Conservation (phyloP, 2,797 vertebrate species). For the Megaceryle alcyon region DNA sequence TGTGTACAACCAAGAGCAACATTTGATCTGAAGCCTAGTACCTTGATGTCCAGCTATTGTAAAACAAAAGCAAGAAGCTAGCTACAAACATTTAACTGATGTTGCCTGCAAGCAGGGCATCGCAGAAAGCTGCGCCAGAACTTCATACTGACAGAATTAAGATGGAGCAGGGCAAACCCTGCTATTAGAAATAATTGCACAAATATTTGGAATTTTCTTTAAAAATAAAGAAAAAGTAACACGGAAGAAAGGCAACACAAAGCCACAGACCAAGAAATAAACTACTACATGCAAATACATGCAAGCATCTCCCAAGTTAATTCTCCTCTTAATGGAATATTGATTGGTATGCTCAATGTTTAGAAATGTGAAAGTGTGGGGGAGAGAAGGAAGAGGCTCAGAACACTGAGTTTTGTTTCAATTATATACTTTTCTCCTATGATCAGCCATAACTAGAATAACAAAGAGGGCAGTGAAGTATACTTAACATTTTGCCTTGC, state of each 20-base stretch:
- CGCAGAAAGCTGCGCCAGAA: not conserved
- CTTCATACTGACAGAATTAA: conserved; percentile 3
- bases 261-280: conserved; percentile 36
- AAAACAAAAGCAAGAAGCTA: conserved; percentile 13
- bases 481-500: conserved; percentile 20
- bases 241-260: not conserved
- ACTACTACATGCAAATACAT: conserved; percentile 65
- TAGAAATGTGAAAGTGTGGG: conserved; percentile 27
- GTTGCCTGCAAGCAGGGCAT: not conserved
- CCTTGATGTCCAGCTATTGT: conserved; percentile 29
- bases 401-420: conserved; percentile 30
- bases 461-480: not conserved
- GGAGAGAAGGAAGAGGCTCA: not conserved
- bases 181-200: not conserved
- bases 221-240: not conserved
- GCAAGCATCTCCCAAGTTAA: conserved; percentile 56
- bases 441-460: conserved; percentile 16
- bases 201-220: not conserved
- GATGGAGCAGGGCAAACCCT: not conserved
- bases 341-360: conserved; percentile 49
- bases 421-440: not conserved
- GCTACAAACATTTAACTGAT: conserved; percentile 45
- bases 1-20: conserved; percentile 48
- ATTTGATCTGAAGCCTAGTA: conserved; percentile 35
- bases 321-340: conserved; percentile 67